phyloP scores from a whole-genome alignment of 2,797 vertebrate species.

The Chrosomus eos region DNA sequence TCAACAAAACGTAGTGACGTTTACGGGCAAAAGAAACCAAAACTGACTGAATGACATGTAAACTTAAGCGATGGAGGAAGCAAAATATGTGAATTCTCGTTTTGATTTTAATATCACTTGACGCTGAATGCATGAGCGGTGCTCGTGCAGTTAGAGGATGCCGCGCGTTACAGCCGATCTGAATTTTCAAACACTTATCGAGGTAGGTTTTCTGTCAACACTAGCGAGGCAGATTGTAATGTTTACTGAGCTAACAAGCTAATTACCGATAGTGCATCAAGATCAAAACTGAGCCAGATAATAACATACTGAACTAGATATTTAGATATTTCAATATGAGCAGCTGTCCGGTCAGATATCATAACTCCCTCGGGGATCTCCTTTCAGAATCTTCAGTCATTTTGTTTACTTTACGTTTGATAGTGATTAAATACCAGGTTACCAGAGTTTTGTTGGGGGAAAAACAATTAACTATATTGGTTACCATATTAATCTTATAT shows the following conservation, averaged over 20 bases:
- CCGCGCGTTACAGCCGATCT: constrained; percentile 55
- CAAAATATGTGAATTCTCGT: constrained; percentile 13
- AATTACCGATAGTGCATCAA: not conserved
- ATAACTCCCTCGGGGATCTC: not conserved
- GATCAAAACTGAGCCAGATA: not conserved
- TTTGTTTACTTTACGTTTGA: not conserved
- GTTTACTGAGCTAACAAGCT: constrained; percentile 18
- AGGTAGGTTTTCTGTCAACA: constrained; percentile 53
- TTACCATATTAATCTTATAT: not conserved
- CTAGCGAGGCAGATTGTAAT: not conserved
- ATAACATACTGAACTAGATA: not conserved
- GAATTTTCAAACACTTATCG: constrained; percentile 59
- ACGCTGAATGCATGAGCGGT: constrained; percentile 12
- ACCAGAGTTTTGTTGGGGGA: not conserved
- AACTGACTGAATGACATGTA: constrained; percentile 37
- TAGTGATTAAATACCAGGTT: not conserved
- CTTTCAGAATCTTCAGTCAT: not conserved
- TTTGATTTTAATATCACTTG: constrained; percentile 5
- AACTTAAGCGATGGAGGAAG: constrained; percentile 44
- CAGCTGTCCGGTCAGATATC: not conserved
- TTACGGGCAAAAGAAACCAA: constrained; percentile 4
- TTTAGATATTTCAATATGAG: not conserved
- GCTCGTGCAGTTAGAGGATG: constrained; percentile 44
- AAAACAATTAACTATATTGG: not conserved
- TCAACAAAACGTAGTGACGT: constrained; percentile 17